Evolutionary conservation across 2,888 invertebrate genomes (phyloP).

Genomic region (Ochropacha duplaris): DNA sequence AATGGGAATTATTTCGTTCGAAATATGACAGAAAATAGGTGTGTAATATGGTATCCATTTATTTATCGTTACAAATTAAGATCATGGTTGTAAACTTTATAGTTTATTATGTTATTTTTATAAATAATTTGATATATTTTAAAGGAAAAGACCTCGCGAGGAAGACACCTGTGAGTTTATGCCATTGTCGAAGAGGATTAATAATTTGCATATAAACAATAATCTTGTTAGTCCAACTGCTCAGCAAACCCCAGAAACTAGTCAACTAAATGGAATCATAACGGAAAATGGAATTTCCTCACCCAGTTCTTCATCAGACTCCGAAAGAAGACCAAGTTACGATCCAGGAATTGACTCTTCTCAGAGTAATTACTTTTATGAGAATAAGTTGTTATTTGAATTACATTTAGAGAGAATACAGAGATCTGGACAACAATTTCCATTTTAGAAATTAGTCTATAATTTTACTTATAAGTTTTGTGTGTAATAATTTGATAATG

Average conservation of each 20-base stretch:
- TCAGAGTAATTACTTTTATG: constrained; percentile 93
- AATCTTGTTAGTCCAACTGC: constrained; percentile 54
- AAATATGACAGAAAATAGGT: constrained; percentile 79
- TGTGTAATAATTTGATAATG: constrained; percentile 53
- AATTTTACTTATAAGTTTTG: constrained; percentile 44
- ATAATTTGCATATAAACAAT: constrained; percentile 92
- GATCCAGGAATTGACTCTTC: constrained; percentile 89
- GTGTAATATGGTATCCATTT: constrained; percentile 19
- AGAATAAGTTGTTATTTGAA: constrained; percentile 93
- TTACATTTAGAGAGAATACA: constrained; percentile 91
- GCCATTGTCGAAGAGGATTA: constrained; percentile 94
- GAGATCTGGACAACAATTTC: constrained; percentile 82
- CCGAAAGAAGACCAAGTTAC: constrained; percentile 81
- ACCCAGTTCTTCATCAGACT: constrained; percentile 57
- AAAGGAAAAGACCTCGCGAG: constrained; percentile 89
- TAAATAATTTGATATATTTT: background rate
- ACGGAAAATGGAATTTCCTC: constrained; percentile 61
- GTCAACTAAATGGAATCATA: constrained; percentile 56
- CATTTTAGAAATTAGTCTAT: constrained; percentile 56
- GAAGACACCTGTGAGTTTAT: constrained; percentile 92
- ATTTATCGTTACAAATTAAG: too few species aligned
- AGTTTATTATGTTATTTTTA: too few species aligned
- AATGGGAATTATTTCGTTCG: constrained; percentile 61
- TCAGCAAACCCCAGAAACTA: constrained; percentile 54
- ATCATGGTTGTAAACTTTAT: too few species aligned